Base-by-base conservation (phyloP, 2,797 vertebrate genomes). In the Taenioides sp. region DNA sequence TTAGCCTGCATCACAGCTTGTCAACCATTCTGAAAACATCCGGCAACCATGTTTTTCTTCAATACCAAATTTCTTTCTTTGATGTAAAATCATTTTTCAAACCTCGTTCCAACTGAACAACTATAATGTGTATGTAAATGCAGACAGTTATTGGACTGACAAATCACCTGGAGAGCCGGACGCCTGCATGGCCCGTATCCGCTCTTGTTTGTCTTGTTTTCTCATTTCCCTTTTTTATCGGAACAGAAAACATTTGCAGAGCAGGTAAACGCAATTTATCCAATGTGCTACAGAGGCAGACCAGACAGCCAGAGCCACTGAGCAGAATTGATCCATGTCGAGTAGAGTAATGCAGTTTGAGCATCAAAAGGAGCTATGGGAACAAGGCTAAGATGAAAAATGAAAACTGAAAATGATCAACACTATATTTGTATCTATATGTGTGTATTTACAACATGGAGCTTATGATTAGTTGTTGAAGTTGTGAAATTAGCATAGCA, bases 211-310 rank as follows among this genome's bases (percentile, higher is more conserved):
- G 75, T 72, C 71, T 75, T 77, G 25, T 80, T 76, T 84, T 82
- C 78, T 79, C 55, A 63, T 77, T 69, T 74, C 68, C 64, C 11
- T 61, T 62, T 73, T 22, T 54, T 75, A 72, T 72, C 37, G 72
- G 67, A 43, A 67, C 80, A 78, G 73, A 71, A 78, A 70, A 74
- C 49, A 77, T 81, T 78, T 71, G 81, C 70, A 60, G 65, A 58
- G 75, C 73, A 82, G 79, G 84, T 83, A 87, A 89, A 88, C 77
- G 66, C 64, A 84, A 84, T 89, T 85, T 85, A 80, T 85, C 64
- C 37, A 75, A 78, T 85, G 61, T 27, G 75, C 80, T 43, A 69
- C 3, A 10, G 74, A 55, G 55, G 23, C 23, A 66, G 67, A 52
- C 16, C 43, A 43, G 61, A 59, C 52, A 23, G 66, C 50, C 11